Evolutionary conservation across 2,113 vertebrate genomes (phyloP), one percentile per base, ranked within the genome.

Genomic region (Epinephelus cyanopodus): DNA sequence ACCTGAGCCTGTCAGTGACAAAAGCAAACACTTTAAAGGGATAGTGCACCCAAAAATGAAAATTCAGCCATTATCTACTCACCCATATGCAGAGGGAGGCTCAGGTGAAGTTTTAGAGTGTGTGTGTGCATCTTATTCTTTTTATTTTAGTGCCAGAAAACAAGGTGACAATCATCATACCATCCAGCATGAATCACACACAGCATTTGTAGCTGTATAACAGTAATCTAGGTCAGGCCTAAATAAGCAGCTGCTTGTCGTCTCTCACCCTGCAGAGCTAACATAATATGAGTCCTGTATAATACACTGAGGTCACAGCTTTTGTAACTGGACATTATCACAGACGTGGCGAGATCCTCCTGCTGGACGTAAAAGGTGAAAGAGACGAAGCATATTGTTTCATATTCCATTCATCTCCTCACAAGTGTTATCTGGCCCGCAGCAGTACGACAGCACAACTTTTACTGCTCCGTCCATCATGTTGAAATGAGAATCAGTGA

Each of bases 371-470:
- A 50, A 72, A 77, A 52, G 57, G 57, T 70, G 39, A 74, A 47
- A 52, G 17, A 71, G n/a, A 81, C 62, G 33, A 29, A 57, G 68
- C 19, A 7, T 23, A 2, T 63, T 33, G 63, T 37, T 47, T 21
- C 2, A 47, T 23, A 6, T 42, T 6, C 21, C 1, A 5, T 68
- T 56, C 4, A 57, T 73, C 37, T 33, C 15, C 13, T 27, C 6
- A 0, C 2, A 1, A 17, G 25, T 69, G 74, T 80, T 82, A 85
- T 88, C 89, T 45, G 62, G 0, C 17, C 37, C 13, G 58, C 53
- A 8, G 73, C 81, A 54, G 9, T 0, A 53, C 13, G 37, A 18
- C 27, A 11, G 19, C 23, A 42, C 33, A 39, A 5, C 53, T 58
- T 58, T 7, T 25, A 3, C 12, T 19, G 21, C 50, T 39, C 6